Evolutionary conservation across 1,140 invertebrate genomes (phyloP).

Genomic region (Drosophila nikananu): DNA sequence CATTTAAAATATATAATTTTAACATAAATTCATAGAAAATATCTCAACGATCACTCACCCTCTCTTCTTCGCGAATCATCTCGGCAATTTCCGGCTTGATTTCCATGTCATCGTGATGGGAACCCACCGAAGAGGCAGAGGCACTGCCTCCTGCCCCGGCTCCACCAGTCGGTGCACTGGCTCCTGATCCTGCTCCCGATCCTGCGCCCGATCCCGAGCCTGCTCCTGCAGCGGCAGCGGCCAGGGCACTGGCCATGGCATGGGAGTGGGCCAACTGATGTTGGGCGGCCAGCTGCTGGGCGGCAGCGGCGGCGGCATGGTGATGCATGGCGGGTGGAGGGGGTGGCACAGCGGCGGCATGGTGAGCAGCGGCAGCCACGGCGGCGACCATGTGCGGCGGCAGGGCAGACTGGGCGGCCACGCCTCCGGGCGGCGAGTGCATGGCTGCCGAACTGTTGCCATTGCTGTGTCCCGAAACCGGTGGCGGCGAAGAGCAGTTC

Average conservation of each 20-base stretch:
- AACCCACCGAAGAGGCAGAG: slow-evolving; percentile 54
- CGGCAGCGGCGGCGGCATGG: slow-evolving; percentile 73
- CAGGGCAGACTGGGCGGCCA: slow-evolving; percentile 62
- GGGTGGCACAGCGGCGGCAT: slow-evolving; percentile 56
- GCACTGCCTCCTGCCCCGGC: slow-evolving; percentile 38
- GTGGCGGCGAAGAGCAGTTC: slow-evolving; percentile 51
- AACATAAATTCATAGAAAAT: background rate
- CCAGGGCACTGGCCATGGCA: slow-evolving; percentile 76
- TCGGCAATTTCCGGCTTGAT: slow-evolving; percentile 97
- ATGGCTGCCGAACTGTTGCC: slow-evolving; percentile 34
- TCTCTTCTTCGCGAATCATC: slow-evolving; percentile 97
- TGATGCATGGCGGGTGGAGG: slow-evolving; percentile 63
- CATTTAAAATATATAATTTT: background rate
- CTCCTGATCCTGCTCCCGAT: slow-evolving; percentile 56
- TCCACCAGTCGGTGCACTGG: slow-evolving; percentile 34
- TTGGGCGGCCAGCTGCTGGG: slow-evolving; percentile 78
- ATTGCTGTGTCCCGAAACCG: slow-evolving; percentile 53
- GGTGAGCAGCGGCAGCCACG: slow-evolving; percentile 68
- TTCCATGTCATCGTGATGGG: slow-evolving; percentile 91
- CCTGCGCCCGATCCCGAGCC: slow-evolving; percentile 41
- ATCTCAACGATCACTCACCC: slow-evolving; percentile 89
- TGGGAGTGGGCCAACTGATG: slow-evolving; percentile 79
- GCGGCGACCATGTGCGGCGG: slow-evolving; percentile 73
- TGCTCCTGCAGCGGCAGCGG: slow-evolving; percentile 52
- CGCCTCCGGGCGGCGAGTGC: slow-evolving; percentile 62